phyloP scores from a whole-genome alignment of 2,113 vertebrate species.

The Tragelaphus imberbis region DNA sequence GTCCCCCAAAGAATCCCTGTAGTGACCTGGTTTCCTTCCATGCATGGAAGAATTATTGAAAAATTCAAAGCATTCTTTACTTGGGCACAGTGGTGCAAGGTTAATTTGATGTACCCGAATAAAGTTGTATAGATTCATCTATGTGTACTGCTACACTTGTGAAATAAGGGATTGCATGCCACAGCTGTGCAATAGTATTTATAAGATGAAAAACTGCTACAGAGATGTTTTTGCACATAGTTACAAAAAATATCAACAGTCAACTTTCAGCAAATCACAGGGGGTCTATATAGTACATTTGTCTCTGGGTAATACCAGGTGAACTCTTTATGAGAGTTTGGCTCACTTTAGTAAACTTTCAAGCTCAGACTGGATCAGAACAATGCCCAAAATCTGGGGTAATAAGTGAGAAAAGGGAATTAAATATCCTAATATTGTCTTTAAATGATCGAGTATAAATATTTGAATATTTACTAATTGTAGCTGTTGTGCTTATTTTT shows the following conservation, averaged over 20 bases:
- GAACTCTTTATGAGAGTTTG: not conserved
- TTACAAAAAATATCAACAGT: slow-evolving; percentile 31
- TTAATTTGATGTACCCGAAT: slow-evolving; percentile 45
- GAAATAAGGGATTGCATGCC: not conserved
- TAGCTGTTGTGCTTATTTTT: not conserved
- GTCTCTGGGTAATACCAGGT: not conserved
- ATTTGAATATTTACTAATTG: not conserved
- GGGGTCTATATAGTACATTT: not conserved
- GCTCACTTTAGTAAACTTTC: not conserved
- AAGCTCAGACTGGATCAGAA: not conserved
- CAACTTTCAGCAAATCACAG: slow-evolving; percentile 36
- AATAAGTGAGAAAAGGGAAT: not conserved
- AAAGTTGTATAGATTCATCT: slow-evolving; percentile 44
- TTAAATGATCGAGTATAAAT: not conserved
- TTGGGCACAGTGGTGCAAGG: slow-evolving; percentile 22
- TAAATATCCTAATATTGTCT: not conserved
- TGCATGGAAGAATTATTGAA: slow-evolving; percentile 31
- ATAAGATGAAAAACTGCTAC: slow-evolving; percentile 38
- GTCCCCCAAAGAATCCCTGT: not conserved
- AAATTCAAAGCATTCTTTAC: slow-evolving; percentile 45
- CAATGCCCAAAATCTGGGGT: not conserved
- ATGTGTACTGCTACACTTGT: not conserved
- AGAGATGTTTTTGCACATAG: not conserved
- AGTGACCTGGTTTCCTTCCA: not conserved
- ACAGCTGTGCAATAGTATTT: not conserved